Percentiles rank a stretch among this genome's conserved stretches.
Conservation (phyloP, 2,888 invertebrate genomes). For the Eupeodes latifasciatus region DNA sequence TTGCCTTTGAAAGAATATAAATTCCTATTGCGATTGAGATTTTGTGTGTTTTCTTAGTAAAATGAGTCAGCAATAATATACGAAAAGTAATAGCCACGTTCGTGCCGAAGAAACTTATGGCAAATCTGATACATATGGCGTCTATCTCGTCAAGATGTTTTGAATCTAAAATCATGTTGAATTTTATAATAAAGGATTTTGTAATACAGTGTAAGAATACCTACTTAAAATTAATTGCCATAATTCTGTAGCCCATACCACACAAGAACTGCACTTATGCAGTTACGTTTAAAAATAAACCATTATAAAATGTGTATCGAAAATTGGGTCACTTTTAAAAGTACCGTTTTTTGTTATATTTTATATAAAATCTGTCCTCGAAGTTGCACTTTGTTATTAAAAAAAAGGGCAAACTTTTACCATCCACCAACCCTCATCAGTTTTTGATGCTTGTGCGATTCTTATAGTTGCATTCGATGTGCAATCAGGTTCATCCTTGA, state of each 20-base stretch:
- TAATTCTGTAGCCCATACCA: background rate
- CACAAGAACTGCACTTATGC: background rate
- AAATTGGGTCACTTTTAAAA: conserved; percentile 30
- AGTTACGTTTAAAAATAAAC: background rate
- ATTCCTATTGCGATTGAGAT: background rate
- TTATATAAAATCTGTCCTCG: background rate
- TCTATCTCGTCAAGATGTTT: too few relatives aligned
- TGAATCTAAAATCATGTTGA: too few relatives aligned
- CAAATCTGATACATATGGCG: too few relatives aligned
- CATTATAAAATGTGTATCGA: background rate
- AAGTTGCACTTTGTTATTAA: background rate
- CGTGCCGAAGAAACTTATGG: too few relatives aligned
- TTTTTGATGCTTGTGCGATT: background rate
- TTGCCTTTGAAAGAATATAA: background rate
- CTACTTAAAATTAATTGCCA: conserved; percentile 7
- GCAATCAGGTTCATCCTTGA: conserved; percentile 7
- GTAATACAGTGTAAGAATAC: background rate
- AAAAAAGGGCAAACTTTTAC: background rate
- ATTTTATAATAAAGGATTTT: background rate
- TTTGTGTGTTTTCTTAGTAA: conserved; percentile 14
- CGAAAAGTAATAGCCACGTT: too few relatives aligned
- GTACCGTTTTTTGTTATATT: background rate
- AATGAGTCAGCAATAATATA: background rate
- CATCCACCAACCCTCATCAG: background rate
- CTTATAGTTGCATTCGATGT: background rate